Conservation (phyloP, 2,113 vertebrate species). For the Merops nubicus region DNA sequence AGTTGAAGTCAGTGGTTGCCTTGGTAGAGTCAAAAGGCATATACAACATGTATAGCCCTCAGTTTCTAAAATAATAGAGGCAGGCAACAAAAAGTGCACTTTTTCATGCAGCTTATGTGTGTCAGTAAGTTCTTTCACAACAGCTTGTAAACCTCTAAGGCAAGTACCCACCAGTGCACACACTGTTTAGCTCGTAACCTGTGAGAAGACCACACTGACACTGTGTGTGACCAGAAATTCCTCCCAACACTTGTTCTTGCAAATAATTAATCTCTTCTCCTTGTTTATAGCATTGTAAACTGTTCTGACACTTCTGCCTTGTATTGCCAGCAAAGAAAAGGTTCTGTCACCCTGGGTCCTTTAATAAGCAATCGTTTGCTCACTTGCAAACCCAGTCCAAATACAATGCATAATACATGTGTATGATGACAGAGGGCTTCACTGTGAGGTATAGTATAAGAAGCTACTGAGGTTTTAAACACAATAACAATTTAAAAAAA, state of each 20-base stretch:
- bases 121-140: background rate
- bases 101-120: background rate
- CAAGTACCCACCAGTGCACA: background rate
- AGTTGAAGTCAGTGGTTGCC: background rate
- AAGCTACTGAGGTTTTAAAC: background rate
- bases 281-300: background rate
- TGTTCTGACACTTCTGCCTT: background rate
- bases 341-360: background rate
- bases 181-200: background rate
- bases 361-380: background rate
- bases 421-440: background rate
- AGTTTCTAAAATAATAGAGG: background rate
- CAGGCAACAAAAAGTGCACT: background rate
- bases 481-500: background rate
- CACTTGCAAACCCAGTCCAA: background rate
- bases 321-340: background rate
- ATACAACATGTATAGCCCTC: background rate
- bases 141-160: background rate
- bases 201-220: background rate
- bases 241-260: background rate
- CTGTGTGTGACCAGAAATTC: background rate
- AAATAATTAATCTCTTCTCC: background rate
- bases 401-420: background rate
- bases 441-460: background rate
- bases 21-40: background rate